Conservation (phyloP, 2,888 invertebrate genomes). For the Amphipyra tragopoginis region DNA sequence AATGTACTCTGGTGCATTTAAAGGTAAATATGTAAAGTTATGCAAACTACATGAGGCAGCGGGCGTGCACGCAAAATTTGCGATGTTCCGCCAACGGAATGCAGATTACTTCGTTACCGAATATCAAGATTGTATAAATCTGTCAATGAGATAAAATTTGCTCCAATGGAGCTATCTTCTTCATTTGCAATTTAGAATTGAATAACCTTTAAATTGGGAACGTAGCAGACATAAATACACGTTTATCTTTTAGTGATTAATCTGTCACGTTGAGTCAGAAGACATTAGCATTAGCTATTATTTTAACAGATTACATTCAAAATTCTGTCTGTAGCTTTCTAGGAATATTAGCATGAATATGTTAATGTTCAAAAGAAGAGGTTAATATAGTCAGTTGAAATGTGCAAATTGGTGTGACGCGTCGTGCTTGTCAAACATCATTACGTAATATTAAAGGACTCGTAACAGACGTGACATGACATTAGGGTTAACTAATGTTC, state of each 20-base stretch:
- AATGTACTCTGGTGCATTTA: constrained; percentile 67
- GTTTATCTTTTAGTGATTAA: constrained; percentile 15
- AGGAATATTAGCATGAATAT: constrained; percentile 41
- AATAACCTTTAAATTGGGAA: constrained; percentile 24
- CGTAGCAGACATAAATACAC: constrained; percentile 6
- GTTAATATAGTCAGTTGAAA: constrained; percentile 38
- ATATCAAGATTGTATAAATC: constrained; percentile 57
- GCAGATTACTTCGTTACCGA: constrained; percentile 77
- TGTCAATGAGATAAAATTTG: constrained; percentile 53
- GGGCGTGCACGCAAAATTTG: constrained; percentile 77
- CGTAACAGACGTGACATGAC: constrained; percentile 40
- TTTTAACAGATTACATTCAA: constrained; percentile 16
- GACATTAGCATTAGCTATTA: constrained; percentile 13
- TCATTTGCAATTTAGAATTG: constrained; percentile 43
- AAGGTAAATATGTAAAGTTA: constrained; percentile 83
- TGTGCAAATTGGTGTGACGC: constrained; percentile 44
- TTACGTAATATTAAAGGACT: constrained; percentile 44
- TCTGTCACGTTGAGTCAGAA: constrained; percentile 27
- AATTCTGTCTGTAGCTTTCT: constrained; percentile 31
- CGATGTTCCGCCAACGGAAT: constrained; percentile 68
- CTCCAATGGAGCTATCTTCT: constrained; percentile 32
- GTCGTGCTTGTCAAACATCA: constrained; percentile 31
- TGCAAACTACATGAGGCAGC: constrained; percentile 76
- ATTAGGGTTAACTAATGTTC: constrained; percentile 47
- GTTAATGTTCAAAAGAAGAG: constrained; percentile 43